phyloP scores from a whole-genome alignment of 1,140 invertebrate genomes.

The Aphis gossypii region DNA sequence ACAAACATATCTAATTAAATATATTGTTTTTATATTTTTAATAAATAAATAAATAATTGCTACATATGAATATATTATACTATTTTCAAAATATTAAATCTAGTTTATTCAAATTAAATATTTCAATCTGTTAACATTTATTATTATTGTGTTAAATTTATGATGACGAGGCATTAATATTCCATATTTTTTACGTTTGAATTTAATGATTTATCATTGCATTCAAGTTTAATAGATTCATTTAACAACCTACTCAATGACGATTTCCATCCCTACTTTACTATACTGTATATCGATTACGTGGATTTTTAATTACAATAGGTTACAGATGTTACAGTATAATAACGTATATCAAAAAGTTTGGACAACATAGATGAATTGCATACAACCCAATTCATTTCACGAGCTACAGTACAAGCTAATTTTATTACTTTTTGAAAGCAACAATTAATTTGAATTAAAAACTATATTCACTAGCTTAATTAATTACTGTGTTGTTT shows the following conservation, averaged over 20 bases:
- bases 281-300: background rate
- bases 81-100: no score
- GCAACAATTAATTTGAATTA: background rate
- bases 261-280: background rate
- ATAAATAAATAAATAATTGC: no score
- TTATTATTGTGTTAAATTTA: no score
- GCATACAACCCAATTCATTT: background rate
- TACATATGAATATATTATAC: no score
- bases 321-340: background rate
- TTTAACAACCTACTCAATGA: background rate
- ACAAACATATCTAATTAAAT: no score
- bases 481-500: background rate
- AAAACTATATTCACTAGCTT: background rate
- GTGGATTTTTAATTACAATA: background rate
- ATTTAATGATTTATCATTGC: background rate
- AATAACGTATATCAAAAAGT: background rate
- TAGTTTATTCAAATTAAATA: no score
- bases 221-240: background rate
- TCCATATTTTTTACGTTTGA: no score
- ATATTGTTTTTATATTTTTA: no score
- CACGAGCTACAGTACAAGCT: background rate
- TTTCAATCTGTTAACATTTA: no score
- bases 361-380: background rate
- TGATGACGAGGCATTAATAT: no score
- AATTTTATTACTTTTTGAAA: background rate